These are phyloP conservation scores for Takifugu flavidus DNA, from an alignment of 2,113 vertebrate species.

Conservation along the genomic window DNA sequence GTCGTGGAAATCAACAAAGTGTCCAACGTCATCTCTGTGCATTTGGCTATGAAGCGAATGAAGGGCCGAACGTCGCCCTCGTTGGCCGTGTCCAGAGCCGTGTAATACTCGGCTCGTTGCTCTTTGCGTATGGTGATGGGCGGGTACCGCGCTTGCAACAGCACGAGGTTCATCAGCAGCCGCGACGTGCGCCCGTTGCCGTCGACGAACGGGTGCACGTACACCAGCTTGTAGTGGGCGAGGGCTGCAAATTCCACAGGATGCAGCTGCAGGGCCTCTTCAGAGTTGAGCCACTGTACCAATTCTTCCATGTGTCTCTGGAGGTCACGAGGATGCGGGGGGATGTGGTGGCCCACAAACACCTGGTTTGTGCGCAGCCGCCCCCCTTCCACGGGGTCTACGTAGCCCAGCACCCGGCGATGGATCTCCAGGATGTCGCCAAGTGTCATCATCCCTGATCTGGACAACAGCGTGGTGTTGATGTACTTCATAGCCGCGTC, in stretches of 20 bases:
- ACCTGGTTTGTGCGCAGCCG: constrained; percentile 86
- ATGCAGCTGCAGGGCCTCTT: constrained; percentile 88
- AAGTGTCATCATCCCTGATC: constrained; percentile 79
- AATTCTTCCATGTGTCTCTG: constrained; percentile 90
- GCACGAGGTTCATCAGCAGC: constrained; percentile 92
- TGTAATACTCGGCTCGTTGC: constrained; percentile 89
- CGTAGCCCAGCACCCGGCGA: constrained; percentile 88
- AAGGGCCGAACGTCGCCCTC: constrained; percentile 94
- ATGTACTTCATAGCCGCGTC: constrained; percentile 92
- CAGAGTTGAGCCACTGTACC: constrained; percentile 92
- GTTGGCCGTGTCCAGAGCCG: constrained; percentile 86
- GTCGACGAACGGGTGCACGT: constrained; percentile 93
- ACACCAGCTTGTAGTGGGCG: constrained; percentile 95
- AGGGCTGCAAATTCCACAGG: constrained; percentile 92
- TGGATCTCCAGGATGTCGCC: constrained; percentile 89
- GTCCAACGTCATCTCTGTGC: constrained; percentile 91
- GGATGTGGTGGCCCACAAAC: constrained; percentile 94
- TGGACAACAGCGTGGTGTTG: constrained; percentile 86
- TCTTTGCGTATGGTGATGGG: constrained; percentile 95
- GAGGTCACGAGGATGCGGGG: constrained; percentile 87
- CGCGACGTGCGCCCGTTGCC: constrained; percentile 92
- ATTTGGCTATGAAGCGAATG: constrained; percentile 95
- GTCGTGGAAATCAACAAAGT: constrained; percentile 90
- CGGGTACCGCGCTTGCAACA: constrained; percentile 93
- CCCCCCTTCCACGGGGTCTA: constrained; percentile 91